A percentile compares a stretch with the other conserved stretches of the same genome.
Evolutionary conservation across 2,797 vertebrate genomes (phyloP).

Genomic region (Sebastes kiyomatsui): DNA sequence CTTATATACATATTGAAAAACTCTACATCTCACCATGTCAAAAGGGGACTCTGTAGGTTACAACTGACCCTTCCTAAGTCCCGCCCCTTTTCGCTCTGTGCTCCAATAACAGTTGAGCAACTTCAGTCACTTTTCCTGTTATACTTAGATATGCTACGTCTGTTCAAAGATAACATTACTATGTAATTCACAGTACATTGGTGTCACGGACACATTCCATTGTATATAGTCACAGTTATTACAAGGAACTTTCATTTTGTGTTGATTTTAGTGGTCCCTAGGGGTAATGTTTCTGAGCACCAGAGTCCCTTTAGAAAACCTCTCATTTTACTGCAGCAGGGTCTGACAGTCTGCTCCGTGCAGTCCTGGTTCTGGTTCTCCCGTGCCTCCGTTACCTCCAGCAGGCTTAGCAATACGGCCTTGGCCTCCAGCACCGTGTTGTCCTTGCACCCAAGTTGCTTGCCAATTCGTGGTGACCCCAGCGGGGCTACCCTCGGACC

Average conservation of each 20-base stretch:
- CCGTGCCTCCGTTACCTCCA: no score
- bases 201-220: not conserved
- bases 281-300: no score
- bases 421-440: no score
- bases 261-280: not conserved
- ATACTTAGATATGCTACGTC: not conserved
- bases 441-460: no score
- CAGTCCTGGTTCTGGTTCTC: no score
- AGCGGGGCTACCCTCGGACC: no score
- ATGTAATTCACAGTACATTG: not conserved
- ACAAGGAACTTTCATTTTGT: not conserved
- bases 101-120: not conserved
- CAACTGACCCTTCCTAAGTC: not conserved
- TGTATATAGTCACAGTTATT: not conserved
- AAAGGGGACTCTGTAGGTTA: not conserved
- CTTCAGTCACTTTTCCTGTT: not conserved
- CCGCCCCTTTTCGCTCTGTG: not conserved
- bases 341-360: no score
- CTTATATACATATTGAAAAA: conserved; percentile 34
- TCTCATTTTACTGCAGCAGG: no score
- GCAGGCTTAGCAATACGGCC: no score
- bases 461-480: no score
- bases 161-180: not conserved
- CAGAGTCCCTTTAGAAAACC: no score
- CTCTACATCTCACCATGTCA: not conserved